phyloP scores from a whole-genome alignment of 1,140 invertebrate genomes.

The Dryas iulia region DNA sequence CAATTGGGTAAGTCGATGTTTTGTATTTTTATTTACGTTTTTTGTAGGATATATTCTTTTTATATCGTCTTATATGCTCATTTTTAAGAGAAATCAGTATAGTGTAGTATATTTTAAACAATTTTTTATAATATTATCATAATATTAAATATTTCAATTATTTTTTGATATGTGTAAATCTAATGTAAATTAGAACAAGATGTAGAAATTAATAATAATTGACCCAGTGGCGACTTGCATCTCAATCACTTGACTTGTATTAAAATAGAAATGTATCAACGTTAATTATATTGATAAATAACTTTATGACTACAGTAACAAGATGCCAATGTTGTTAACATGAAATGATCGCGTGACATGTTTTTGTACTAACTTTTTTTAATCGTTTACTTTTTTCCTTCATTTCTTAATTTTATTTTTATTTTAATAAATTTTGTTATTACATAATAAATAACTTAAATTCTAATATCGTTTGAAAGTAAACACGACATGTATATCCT shows the following conservation, averaged over 20 bases:
- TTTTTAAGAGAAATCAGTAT: neutral
- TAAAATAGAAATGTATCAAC: neutral
- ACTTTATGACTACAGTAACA: neutral
- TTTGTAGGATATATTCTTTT: neutral
- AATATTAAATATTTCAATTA: neutral
- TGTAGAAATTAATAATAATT: neutral
- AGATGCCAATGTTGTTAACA: neutral
- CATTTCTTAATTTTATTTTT: no score
- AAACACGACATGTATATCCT: no score
- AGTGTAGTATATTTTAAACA: neutral
- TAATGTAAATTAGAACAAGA: neutral
- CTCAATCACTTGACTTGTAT: neutral
- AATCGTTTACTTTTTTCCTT: neutral
- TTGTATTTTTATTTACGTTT: neutral
- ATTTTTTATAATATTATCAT: neutral
- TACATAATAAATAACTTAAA: no score
- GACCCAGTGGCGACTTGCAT: neutral
- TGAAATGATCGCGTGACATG: neutral
- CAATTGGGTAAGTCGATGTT: constrained; percentile 45
- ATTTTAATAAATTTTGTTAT: no score
- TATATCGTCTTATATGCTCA: neutral
- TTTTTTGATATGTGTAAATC: neutral
- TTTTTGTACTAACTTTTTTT: neutral
- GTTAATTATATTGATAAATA: neutral
- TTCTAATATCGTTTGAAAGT: no score